Evolutionary conservation across 92 coral and sea anemone genomes (phyloP), one percentile per base, ranked within the genome.

Genomic region (Parazoanthus swiftii): DNA sequence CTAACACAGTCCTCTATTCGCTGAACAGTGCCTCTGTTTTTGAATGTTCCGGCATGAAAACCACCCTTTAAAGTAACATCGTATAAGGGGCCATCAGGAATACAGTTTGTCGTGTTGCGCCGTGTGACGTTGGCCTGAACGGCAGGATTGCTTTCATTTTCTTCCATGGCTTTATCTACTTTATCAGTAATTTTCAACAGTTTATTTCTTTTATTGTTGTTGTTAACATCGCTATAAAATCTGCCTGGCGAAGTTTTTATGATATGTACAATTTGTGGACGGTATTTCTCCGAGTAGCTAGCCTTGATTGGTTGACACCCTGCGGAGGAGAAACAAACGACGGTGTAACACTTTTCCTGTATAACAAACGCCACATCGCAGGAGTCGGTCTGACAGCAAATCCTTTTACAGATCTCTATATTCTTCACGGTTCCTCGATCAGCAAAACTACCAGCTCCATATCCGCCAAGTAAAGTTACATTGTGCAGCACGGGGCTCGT

Each of bases 361-460:
- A 97, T 81, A 93, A 97, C 92, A 81, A 97, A 97, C 76, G 97
- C 98, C 50, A 97, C 92, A 59, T 90, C 91, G 76, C 99, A 97
- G 67, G 77, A 74, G 77, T 90, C 92, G 93, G 94, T 92, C 51
- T 92, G 93, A 85, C 99, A 97, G 91, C 99, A 97, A 56, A 83
- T 91, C 37, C 89, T 85, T 59, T 92, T 91, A 77, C 99, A 97
- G 88, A 93, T 90, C 88, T 89, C 68, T 90, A 97, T 86, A 70
- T 92, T 93, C 90, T 91, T 89, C 33, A 94, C 99, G 54, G 58
- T 39, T 29, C 95, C 98, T 78, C 88, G 94, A 88, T 94, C 94
- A 74, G 93, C 93, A 72, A 91, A 92, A 71, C 80, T 67, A 18
- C 97, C 98, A 20, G 98, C 94, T 25, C 82, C 89, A 85, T 91